Evolutionary conservation across 2,888 invertebrate genomes (phyloP), one percentile per base, ranked within the genome.

Genomic region (Tipula vernalis): DNA sequence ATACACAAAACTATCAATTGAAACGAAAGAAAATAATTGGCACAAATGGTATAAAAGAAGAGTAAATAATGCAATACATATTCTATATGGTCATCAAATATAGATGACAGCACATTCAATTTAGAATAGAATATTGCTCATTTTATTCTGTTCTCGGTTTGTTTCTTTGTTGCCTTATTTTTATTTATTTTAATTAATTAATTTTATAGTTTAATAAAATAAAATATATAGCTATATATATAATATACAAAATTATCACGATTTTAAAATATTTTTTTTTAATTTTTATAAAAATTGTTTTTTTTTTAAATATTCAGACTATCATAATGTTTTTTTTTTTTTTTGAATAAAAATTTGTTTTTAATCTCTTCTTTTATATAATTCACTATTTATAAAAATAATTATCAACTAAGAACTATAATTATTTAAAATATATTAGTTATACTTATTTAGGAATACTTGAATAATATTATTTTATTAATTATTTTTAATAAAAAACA

Each of bases 201-300:
- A 47, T 47, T 51, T 57, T 71, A 71, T 71, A 71, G 71, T 71
- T 71, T 71, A 71, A 28, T 18, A 28, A 71, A 28, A 71, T 71
- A 51, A 51, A 51, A 51, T 44, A 51, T 51, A 5, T 39, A 39
- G 39, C 39, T 39, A 39, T 15, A 15, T 51, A 71, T 71, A 71
- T 71, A 71, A 71, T 71, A 71, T 71, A 71, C 71, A 71, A 71
- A 71, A 71, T 71, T 71, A 71, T 71, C 71, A 71, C 71, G 71
- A 71, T 28, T 71, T n/a, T 71, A 71, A 71, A 71, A 71, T 71
- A 71, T 8, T 71, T 71, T 18, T 57, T 57, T 28, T 71, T 28
- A 71, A 10, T 71, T 28, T 28, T 28, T 71, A 71, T 71, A 71
- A 71, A 71, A 71, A 71, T 28, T 71, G 71, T 71, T 71, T 71